These are phyloP conservation scores for Loris lydekkerianus DNA, from an alignment of 2,797 vertebrate genomes.

Conservation along the genomic window DNA sequence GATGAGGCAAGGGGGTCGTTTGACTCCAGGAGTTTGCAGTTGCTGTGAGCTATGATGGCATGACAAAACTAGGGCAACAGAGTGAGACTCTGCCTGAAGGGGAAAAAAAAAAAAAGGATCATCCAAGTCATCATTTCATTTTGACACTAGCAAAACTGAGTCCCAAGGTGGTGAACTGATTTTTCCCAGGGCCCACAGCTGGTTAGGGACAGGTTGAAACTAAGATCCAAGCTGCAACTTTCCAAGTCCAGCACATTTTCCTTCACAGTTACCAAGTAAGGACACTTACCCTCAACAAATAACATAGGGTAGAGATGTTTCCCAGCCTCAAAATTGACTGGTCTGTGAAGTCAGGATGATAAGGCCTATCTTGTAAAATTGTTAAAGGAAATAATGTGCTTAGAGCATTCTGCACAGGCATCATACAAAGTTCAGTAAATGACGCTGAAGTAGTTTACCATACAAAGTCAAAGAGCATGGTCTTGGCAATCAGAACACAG, in stretches of 20 bases:
- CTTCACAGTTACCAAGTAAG: neutral
- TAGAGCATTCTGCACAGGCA: neutral
- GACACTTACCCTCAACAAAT: neutral
- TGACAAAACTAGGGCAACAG: too few species aligned
- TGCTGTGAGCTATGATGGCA: too few species aligned
- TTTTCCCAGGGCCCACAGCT: neutral
- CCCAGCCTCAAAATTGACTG: neutral
- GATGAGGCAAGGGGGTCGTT: too few species aligned
- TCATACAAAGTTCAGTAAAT: neutral
- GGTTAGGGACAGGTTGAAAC: neutral
- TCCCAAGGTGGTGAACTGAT: neutral
- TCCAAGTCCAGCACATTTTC: neutral
- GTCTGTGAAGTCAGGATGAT: neutral
- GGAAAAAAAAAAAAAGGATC: neutral
- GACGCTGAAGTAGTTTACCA: neutral
- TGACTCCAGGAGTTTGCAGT: too few species aligned
- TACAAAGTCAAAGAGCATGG: neutral
- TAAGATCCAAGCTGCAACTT: neutral
- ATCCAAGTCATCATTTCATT: neutral
- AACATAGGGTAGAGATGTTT: neutral
- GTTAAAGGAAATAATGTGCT: neutral
- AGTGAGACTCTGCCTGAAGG: too few species aligned
- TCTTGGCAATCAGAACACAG: neutral
- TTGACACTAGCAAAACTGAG: neutral
- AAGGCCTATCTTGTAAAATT: neutral